These are phyloP conservation scores for Catamblyrhynchus diadema DNA, from an alignment of 2,797 vertebrate genomes.

Conservation along the genomic window DNA sequence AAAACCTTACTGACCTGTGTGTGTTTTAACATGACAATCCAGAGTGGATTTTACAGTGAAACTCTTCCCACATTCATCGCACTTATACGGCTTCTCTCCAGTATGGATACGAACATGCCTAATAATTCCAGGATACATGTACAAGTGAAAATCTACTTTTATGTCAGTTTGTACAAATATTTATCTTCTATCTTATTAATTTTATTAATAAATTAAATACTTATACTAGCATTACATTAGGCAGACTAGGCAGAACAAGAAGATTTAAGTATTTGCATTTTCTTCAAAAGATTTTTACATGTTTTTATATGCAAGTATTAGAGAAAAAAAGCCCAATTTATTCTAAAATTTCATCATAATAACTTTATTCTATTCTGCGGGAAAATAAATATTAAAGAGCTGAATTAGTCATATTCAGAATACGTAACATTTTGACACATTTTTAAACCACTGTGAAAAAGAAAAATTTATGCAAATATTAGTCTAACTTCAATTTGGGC, in stretches of 20 bases:
- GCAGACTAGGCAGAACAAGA: background rate
- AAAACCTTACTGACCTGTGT: slow-evolving; percentile 83
- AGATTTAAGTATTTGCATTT: background rate
- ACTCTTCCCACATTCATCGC: slow-evolving; percentile 94
- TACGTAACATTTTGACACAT: background rate
- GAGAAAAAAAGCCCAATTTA: background rate
- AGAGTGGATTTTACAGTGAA: slow-evolving; percentile 98
- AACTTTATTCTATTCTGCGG: background rate
- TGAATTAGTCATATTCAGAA: background rate
- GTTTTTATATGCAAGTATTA: background rate
- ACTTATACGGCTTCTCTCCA: slow-evolving; percentile 95
- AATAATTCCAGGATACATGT: background rate
- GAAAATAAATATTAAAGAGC: background rate
- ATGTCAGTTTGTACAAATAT: background rate
- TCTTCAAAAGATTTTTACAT: background rate
- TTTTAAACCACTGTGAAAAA: background rate
- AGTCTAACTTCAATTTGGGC: background rate
- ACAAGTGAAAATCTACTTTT: background rate
- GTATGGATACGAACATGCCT: slow-evolving; percentile 98
- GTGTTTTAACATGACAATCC: slow-evolving; percentile 96
- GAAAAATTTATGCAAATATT: background rate
- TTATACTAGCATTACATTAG: background rate
- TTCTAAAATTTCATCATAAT: background rate
- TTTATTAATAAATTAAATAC: background rate
- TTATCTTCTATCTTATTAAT: background rate